Conservation (phyloP, 2,113 vertebrate species). For the Neomonachus schauinslandi region DNA sequence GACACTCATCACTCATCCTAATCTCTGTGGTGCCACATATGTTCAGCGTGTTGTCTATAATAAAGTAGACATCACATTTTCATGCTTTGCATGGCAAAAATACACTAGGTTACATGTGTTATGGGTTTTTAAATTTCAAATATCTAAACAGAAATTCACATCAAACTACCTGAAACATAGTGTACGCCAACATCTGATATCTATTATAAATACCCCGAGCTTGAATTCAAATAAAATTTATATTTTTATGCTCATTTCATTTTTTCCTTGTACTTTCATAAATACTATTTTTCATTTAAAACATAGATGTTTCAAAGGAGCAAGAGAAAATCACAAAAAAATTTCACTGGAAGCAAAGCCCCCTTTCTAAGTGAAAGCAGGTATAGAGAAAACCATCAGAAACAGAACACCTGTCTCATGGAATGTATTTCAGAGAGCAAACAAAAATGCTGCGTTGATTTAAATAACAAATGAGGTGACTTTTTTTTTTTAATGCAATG, state of each 20-base stretch:
- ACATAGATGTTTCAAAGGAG: not conserved
- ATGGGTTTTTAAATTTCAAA: not conserved
- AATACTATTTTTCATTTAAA: constrained; percentile 42
- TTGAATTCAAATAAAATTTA: not conserved
- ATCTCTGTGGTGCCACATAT: no score
- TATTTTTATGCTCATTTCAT: not conserved
- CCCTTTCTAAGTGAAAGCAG: not conserved
- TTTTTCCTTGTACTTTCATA: not conserved
- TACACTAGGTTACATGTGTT: not conserved
- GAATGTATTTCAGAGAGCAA: constrained; percentile 38
- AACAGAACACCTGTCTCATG: not conserved
- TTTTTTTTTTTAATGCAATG: not conserved
- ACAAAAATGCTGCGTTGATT: not conserved
- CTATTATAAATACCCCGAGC: not conserved
- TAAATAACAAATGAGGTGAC: constrained; percentile 49
- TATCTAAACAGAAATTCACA: not conserved
- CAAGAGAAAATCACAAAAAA: not conserved
- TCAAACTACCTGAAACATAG: not conserved
- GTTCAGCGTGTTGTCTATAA: not conserved
- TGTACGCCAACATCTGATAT: not conserved
- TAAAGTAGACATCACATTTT: not conserved
- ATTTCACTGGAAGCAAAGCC: not conserved
- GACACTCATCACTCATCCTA: not conserved
- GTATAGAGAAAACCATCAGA: not conserved
- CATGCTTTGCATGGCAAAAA: not conserved